A percentile compares a stretch with the other conserved stretches of the same genome.
These are phyloP conservation scores for Tachysurus vachellii DNA, from an alignment of 2,113 vertebrate species.

Conservation along the genomic window DNA sequence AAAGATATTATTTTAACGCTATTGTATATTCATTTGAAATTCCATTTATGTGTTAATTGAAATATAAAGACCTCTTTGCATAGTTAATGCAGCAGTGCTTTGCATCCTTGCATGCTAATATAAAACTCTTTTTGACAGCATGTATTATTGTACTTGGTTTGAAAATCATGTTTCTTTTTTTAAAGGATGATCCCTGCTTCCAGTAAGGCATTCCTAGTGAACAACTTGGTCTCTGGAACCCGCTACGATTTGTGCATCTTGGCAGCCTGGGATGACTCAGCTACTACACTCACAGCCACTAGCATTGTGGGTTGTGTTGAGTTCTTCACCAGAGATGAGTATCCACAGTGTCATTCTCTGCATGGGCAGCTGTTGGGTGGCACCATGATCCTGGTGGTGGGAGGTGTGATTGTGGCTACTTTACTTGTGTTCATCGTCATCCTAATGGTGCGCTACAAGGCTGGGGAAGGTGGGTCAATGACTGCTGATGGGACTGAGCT, in stretches of 20 bases:
- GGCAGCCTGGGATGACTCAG: constrained; percentile 95
- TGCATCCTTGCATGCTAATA: background rate
- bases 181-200: constrained; percentile 93
- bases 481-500: constrained; percentile 76
- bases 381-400: constrained; percentile 96
- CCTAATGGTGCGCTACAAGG: constrained; percentile 95
- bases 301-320: constrained; percentile 93
- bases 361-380: constrained; percentile 92
- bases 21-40: constrained; percentile 1
- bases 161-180: constrained; percentile 33
- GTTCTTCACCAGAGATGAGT: constrained; percentile 91
- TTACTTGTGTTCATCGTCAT: constrained; percentile 93
- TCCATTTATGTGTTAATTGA: constrained; percentile 14
- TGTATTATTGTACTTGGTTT: background rate
- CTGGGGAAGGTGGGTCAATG: constrained; percentile 76
- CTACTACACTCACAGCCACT: constrained; percentile 93
- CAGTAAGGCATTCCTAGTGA: constrained; percentile 91
- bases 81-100: background rate
- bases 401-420: constrained; percentile 93
- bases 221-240: constrained; percentile 91
- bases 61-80: background rate
- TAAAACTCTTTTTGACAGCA: background rate
- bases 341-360: constrained; percentile 90
- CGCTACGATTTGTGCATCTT: constrained; percentile 95
- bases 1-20: background rate